Evolutionary conservation across 2,113 vertebrate species (phyloP).

Genomic region (Xenopus borealis): DNA sequence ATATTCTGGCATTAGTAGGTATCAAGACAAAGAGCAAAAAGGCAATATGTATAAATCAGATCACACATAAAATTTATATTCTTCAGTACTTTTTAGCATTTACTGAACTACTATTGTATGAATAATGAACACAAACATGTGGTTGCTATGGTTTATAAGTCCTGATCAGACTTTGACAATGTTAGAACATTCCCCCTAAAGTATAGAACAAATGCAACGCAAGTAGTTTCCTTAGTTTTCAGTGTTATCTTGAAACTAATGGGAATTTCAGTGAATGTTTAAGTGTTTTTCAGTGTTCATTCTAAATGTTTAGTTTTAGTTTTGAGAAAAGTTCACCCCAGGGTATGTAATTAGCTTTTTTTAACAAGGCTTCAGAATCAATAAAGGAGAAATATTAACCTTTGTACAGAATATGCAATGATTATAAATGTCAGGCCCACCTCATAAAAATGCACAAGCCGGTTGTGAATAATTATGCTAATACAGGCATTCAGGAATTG

Average conservation of each 20-base stretch:
- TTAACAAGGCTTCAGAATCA: conserved; percentile 34
- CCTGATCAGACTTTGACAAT: too few relatives aligned
- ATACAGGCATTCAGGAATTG: conserved; percentile 13
- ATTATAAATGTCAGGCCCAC: conserved; percentile 34
- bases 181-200: neutral
- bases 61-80: too few relatives aligned
- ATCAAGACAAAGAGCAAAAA: too few relatives aligned
- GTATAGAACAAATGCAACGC: neutral
- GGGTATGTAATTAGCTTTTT: conserved; percentile 33
- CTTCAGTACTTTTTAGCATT: too few relatives aligned
- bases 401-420: conserved; percentile 29
- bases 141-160: too few relatives aligned
- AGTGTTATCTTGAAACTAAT: neutral
- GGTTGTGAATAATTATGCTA: conserved; percentile 40
- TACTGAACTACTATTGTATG: too few relatives aligned
- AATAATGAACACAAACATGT: too few relatives aligned
- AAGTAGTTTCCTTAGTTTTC: neutral
- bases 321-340: conserved; percentile 25
- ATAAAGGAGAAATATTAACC: conserved; percentile 40
- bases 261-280: neutral
- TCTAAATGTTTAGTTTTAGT: conserved; percentile 34
- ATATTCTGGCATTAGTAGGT: too few relatives aligned
- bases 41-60: too few relatives aligned
- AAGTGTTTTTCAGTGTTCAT: conserved; percentile 1
- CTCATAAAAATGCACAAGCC: conserved; percentile 34